Conservation (phyloP, 2,797 vertebrate species). For the Alcedo atthis region DNA sequence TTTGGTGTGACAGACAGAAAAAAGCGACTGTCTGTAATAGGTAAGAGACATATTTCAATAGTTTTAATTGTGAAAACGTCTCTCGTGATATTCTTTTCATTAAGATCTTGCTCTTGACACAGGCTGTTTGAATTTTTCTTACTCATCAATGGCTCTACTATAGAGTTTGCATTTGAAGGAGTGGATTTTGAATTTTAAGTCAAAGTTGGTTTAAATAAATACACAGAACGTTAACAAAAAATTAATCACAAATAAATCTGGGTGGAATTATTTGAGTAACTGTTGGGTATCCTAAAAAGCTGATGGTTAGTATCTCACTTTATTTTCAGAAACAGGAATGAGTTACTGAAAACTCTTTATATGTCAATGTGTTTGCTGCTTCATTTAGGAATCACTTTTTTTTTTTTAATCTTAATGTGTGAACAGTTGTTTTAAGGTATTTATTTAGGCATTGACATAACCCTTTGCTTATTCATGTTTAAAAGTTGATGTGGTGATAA, state of each 20-base stretch:
- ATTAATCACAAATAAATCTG: background rate
- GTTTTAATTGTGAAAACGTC: background rate
- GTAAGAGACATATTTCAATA: conserved; percentile 71
- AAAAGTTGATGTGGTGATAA: background rate
- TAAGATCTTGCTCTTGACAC: background rate
- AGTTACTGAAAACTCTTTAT: background rate
- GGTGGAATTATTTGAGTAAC: background rate
- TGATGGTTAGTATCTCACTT: background rate
- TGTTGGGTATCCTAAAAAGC: background rate
- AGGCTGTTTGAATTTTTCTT: background rate
- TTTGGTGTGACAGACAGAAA: conserved; percentile 87
- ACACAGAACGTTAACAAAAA: background rate
- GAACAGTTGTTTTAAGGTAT: background rate
- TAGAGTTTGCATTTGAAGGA: background rate
- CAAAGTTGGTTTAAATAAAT: background rate
- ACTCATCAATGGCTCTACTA: background rate
- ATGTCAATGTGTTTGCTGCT: background rate
- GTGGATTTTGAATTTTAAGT: background rate
- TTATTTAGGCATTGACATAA: background rate
- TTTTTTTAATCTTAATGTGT: background rate
- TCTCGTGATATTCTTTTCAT: background rate
- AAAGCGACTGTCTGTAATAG: conserved; percentile 85
- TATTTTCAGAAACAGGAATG: background rate
- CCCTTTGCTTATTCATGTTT: background rate
- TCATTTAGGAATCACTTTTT: accelerated